Conservation (phyloP, 2,888 invertebrate genomes). For the Cephus runcator region DNA sequence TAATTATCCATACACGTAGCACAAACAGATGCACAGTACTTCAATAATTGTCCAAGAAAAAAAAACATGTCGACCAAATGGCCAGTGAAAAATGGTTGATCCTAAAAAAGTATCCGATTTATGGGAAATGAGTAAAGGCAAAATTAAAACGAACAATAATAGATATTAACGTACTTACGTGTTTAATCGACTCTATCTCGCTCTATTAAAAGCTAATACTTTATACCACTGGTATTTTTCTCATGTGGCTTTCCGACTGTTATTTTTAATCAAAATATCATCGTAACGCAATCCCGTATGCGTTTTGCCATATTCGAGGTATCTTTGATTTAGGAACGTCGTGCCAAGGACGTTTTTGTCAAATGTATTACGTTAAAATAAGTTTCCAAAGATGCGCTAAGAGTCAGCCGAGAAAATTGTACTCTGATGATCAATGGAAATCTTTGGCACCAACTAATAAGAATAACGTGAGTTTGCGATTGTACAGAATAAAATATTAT, state of each 20-base stretch:
- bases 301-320: constrained; percentile 3
- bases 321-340: constrained; percentile 4
- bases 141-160: background rate
- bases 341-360: constrained; percentile 14
- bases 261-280: background rate
- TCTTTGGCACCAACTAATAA: background rate
- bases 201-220: background rate
- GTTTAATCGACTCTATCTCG: background rate
- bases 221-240: background rate
- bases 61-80: background rate
- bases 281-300: background rate
- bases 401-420: background rate
- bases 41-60: background rate
- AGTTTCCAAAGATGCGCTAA: constrained; percentile 14
- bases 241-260: background rate
- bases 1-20: background rate
- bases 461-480: background rate
- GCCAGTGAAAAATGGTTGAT: background rate
- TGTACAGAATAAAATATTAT: constrained; percentile 9
- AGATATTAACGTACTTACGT: background rate
- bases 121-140: background rate
- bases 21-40: background rate
- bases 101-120: background rate
- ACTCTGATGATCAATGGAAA: background rate
- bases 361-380: constrained; percentile 15